Evolutionary conservation across 2,888 invertebrate species (phyloP).

Genomic region (Heliconius aoede): DNA sequence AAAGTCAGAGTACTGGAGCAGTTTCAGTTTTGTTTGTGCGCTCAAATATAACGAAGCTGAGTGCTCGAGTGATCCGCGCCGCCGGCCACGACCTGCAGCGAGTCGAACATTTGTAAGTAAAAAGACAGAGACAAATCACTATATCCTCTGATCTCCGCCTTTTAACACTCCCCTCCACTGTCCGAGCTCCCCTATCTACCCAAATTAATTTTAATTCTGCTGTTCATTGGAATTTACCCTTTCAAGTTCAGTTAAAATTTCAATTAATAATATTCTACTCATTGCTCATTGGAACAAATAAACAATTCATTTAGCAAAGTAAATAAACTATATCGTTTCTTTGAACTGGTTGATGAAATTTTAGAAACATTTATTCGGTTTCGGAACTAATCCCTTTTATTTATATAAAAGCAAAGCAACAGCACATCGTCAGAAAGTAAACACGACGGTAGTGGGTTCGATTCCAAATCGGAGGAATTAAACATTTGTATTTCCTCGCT

Average conservation of each 20-base stretch:
- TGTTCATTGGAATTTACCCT: background rate
- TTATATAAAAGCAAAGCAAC: too few relatives aligned
- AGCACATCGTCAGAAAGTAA: too few relatives aligned
- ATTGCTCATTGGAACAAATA: background rate
- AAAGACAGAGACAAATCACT: background rate
- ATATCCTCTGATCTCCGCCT: too few relatives aligned
- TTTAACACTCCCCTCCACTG: too few relatives aligned
- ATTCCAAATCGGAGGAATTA: too few relatives aligned
- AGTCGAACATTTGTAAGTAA: constrained; percentile 73
- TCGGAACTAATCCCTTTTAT: constrained; percentile 1
- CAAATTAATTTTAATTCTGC: background rate
- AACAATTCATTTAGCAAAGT: background rate
- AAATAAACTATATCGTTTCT: background rate
- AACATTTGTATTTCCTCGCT: too few relatives aligned
- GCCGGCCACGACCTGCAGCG: constrained; percentile 69
- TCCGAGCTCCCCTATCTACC: too few relatives aligned
- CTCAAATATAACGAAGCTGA: constrained; percentile 72
- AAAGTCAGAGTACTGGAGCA: constrained; percentile 48
- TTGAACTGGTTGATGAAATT: background rate
- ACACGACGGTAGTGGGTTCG: too few relatives aligned
- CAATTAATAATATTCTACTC: background rate
- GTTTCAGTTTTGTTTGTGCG: constrained; percentile 67
- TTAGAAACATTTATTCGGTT: background rate
- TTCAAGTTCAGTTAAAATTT: background rate
- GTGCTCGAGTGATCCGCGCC: constrained; percentile 64